Conservation (phyloP, 1,140 invertebrate genomes). For the fruit fly (Drosophila melanogaster) region Release_6_plus_ISO1_MT NC_004354.4:22811001-22811500, state of each 20-base stretch:
- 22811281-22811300: conserved; percentile 35
- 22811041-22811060: conserved; percentile 89
- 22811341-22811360: conserved; percentile 83
- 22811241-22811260: background rate
- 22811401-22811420: conserved; percentile 71
- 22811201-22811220: conserved; percentile 57
- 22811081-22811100: conserved; percentile 91
- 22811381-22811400: conserved; percentile 78
- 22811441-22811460: conserved; percentile 66
- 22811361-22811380: conserved; percentile 75
- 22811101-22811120: conserved; percentile 87
- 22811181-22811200: conserved; percentile 70
- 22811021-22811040: conserved; percentile 90
- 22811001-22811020: conserved; percentile 91
- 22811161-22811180: conserved; percentile 86
- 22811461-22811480: conserved; percentile 44
- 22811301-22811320: conserved; percentile 78
- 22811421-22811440: conserved; percentile 30
- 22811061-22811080: conserved; percentile 88
- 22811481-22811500: conserved; percentile 46
- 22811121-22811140: conserved; percentile 89
- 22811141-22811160: conserved; percentile 88
- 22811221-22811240: background rate
- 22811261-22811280: no score
- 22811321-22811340: conserved; percentile 76